These are phyloP conservation scores for Anoplolepis gracilipes DNA, from an alignment of 1,140 invertebrate genomes.

Conservation along the genomic window DNA sequence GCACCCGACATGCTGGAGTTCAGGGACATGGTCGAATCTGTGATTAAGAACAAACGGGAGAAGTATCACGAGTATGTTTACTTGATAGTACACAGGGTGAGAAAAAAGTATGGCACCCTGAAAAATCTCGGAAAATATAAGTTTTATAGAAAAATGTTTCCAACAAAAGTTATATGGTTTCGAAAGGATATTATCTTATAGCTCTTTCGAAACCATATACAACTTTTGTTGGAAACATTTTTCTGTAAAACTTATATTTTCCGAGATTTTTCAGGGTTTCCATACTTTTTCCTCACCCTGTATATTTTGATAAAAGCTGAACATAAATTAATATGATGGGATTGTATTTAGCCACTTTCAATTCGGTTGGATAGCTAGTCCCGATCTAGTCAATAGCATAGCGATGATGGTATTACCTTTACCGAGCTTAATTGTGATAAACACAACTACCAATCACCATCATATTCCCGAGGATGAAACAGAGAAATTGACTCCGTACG, in stretches of 20 bases:
- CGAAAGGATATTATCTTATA: too few relatives aligned
- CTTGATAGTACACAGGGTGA: neutral
- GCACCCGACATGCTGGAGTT: slow-evolving; percentile 93
- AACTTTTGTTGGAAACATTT: too few relatives aligned
- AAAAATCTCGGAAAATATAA: too few relatives aligned
- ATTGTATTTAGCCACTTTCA: slow-evolving; percentile 90
- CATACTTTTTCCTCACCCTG: too few relatives aligned
- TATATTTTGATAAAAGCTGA: too few relatives aligned
- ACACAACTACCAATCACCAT: slow-evolving; percentile 95
- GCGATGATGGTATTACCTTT: slow-evolving; percentile 93
- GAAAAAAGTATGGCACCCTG: too few relatives aligned
- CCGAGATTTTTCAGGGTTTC: too few relatives aligned
- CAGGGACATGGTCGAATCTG: slow-evolving; percentile 93
- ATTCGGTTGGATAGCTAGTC: slow-evolving; percentile 96
- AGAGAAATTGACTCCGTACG: slow-evolving; percentile 91
- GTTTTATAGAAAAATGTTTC: too few relatives aligned
- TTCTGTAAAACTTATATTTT: too few relatives aligned
- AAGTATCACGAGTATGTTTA: slow-evolving; percentile 91
- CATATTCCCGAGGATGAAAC: slow-evolving; percentile 95
- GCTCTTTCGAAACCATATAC: too few relatives aligned
- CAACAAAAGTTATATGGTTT: too few relatives aligned
- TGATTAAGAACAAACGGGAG: slow-evolving; percentile 91
- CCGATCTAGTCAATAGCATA: slow-evolving; percentile 95
- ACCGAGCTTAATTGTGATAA: slow-evolving; percentile 95
- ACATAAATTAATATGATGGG: slow-evolving; percentile 32